phyloP scores from a whole-genome alignment of 1,140 invertebrate genomes.

The Semibalanus balanoides region DNA sequence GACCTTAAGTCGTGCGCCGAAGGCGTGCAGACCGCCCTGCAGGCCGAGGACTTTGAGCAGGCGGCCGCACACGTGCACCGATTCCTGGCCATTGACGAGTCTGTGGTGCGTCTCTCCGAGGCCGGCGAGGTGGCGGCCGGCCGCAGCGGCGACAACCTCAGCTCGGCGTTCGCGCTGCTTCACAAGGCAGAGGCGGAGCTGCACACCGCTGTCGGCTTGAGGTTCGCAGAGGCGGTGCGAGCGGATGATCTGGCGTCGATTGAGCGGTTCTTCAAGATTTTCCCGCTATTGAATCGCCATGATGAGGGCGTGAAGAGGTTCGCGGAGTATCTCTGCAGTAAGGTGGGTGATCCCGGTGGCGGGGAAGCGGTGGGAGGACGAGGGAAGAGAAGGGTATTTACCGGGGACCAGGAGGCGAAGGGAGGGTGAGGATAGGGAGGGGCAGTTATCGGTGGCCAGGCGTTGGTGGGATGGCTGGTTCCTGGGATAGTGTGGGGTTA shows the following conservation, averaged over 20 bases:
- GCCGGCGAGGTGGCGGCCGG: constrained; percentile 68
- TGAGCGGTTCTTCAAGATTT: constrained; percentile 95
- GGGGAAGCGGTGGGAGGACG: too few relatives aligned
- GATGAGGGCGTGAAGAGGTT: constrained; percentile 81
- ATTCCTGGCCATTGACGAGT: constrained; percentile 88
- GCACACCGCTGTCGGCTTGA: constrained; percentile 52
- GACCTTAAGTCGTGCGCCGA: constrained; percentile 63
- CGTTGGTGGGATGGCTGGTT: too few relatives aligned
- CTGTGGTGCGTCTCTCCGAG: constrained; percentile 48
- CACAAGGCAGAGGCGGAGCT: constrained; percentile 69
- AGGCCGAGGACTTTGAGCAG: constrained; percentile 57
- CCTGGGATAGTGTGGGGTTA: too few relatives aligned
- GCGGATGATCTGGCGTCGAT: constrained; percentile 78
- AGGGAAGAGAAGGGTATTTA: too few relatives aligned
- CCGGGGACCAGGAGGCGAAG: too few relatives aligned
- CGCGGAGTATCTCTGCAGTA: constrained; percentile 73
- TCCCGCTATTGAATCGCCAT: constrained; percentile 84
- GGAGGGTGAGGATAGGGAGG: too few relatives aligned
- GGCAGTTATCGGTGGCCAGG: too few relatives aligned
- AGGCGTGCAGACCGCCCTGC: constrained; percentile 27
- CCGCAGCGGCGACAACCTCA: constrained; percentile 44
- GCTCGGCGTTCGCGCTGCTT: constrained; percentile 56
- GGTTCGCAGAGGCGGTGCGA: constrained; percentile 83
- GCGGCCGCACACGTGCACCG: constrained; percentile 89
- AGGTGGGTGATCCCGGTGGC: constrained; percentile 35